Evolutionary conservation across 2,113 vertebrate species (phyloP), one percentile per base, ranked within the genome.

Genomic region (Fulmarus glacialis): DNA sequence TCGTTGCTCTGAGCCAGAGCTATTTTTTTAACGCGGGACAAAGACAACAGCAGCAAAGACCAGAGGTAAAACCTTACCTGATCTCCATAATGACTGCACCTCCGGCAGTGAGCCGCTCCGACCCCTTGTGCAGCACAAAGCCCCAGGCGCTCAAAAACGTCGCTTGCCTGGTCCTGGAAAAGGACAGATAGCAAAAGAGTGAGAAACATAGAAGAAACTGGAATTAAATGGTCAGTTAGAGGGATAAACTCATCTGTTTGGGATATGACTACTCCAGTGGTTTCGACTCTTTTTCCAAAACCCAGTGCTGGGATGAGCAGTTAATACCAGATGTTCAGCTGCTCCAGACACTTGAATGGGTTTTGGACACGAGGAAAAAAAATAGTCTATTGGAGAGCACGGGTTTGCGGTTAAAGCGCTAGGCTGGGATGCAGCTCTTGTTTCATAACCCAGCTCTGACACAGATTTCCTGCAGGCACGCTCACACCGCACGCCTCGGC

Each of bases 281-380:
- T 66, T 82, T 82, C 2, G 3, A 36, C 40, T 56, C 56, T 45
- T 52, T 29, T 89, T 89, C 71, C 72, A 89, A 91, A 93, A 34
- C 60, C 81, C 62, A 29, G 71, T 2, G 26, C 66, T 83, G 72
- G 60, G 85, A 87, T 84, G 87, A 92, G 78, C 86, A 67, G 86
- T 75, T 90, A 50, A 80, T 87, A 75, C 72, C 95, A 84, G 87
- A 83, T 83, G 62, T 81, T 84, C 62, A 42, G 34, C 86, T 47
- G 50, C 67, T 80, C 82, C 86, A 94, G 89, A 74, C 89, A 52
- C 77, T 92, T 12, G 6, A 74, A 58, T 11, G 16, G 6, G 24
- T 34, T 91, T 89, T 73, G 84, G 80, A 89, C 36, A 79, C 0
- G 5, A 70, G 58, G 8, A 16, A 23, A 38, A 48, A 66, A 45